Evolutionary conservation across 2,797 vertebrate genomes (phyloP).

Genomic region (Champsocephalus gunnari): DNA sequence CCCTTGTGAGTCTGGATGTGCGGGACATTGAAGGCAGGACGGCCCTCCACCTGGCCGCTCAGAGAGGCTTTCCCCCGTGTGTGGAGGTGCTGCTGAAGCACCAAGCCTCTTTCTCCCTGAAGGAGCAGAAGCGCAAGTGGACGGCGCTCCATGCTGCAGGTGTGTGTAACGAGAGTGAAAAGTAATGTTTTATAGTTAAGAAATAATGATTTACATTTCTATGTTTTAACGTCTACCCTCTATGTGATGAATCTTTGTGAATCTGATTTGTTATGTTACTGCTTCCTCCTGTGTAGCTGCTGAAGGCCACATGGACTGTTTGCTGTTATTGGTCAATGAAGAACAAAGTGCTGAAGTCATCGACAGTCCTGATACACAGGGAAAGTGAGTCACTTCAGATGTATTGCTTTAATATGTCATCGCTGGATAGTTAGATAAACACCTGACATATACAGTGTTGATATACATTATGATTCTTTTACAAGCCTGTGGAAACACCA

Average conservation of each 20-base stretch:
- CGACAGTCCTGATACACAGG: constrained; percentile 89
- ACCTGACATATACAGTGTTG: not conserved
- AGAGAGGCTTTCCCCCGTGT: constrained; percentile 89
- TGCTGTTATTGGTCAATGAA: constrained; percentile 92
- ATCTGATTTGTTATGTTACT: not conserved
- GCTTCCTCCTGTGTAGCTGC: constrained; percentile 84
- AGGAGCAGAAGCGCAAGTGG: constrained; percentile 90
- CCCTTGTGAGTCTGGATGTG: constrained; percentile 93
- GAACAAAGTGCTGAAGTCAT: constrained; percentile 89
- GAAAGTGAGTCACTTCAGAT: constrained; percentile 87
- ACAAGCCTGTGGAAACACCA: too few relatives aligned
- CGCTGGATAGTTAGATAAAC: not conserved
- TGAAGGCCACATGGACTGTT: constrained; percentile 92
- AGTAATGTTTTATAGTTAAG: not conserved
- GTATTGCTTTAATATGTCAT: not conserved
- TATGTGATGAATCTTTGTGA: too few relatives aligned
- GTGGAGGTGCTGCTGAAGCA: constrained; percentile 94
- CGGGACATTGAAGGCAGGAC: constrained; percentile 91
- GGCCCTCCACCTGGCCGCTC: constrained; percentile 92
- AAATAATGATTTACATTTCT: not conserved
- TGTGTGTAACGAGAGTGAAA: constrained; percentile 55
- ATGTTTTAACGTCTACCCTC: not conserved
- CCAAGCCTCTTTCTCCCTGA: constrained; percentile 90
- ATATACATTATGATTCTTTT: not conserved
- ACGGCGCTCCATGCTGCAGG: constrained; percentile 94